phyloP scores from a whole-genome alignment of 2,113 vertebrate genomes.

The Furnarius figulus region DNA sequence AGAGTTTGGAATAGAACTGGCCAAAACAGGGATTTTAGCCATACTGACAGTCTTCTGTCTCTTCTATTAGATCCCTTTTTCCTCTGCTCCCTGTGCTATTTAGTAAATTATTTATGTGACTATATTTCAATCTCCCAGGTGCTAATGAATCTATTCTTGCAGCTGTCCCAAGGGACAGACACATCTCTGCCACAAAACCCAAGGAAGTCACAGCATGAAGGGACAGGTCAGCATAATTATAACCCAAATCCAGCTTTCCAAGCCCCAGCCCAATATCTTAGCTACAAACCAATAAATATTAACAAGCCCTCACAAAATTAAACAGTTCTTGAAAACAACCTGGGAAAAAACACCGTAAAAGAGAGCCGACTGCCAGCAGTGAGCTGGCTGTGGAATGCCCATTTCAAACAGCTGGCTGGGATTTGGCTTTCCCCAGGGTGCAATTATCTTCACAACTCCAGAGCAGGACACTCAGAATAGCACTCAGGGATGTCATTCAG shows the following conservation, averaged over 20 bases:
- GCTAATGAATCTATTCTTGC: not conserved
- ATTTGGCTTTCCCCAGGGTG: slow-evolving; percentile 6
- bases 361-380: not conserved
- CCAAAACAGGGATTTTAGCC: not conserved
- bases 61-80: not conserved
- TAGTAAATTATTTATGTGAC: not conserved
- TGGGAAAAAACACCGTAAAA: not conserved
- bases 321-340: not conserved
- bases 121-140: not conserved
- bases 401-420: not conserved
- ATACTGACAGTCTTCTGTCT: not conserved
- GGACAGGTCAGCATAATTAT: not conserved
- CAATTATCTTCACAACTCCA: slow-evolving; percentile 20
- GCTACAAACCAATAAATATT: not conserved
- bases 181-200: not conserved
- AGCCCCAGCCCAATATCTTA: not conserved
- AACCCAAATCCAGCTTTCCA: not conserved
- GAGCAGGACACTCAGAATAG: not conserved
- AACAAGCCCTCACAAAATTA: not conserved
- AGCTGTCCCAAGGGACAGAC: not conserved
- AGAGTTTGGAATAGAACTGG: not conserved
- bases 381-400: not conserved
- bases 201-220: not conserved
- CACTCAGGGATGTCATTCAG: not conserved
- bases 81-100: not conserved